phyloP scores from a whole-genome alignment of 2,888 invertebrate species.

The Dryobota labecula region DNA sequence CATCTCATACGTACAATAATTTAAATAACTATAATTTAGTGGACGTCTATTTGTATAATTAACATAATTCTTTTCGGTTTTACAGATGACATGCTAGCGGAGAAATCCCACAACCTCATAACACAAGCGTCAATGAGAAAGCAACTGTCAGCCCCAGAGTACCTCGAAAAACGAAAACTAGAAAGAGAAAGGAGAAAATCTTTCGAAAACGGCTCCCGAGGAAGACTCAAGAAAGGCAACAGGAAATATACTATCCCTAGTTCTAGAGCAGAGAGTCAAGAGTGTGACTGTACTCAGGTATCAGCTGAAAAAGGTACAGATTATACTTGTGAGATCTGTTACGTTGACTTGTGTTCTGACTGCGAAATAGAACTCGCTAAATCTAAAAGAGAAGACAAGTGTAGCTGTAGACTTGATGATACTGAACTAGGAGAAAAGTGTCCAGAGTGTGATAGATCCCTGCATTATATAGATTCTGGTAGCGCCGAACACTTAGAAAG shows the following conservation, averaged over 20 bases:
- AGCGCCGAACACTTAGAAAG: slow-evolving; percentile 84
- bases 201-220: slow-evolving; percentile 90
- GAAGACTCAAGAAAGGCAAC: slow-evolving; percentile 91
- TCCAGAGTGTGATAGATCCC: slow-evolving; percentile 83
- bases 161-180: slow-evolving; percentile 95
- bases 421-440: slow-evolving; percentile 81
- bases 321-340: slow-evolving; percentile 86
- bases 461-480: slow-evolving; percentile 86
- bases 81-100: slow-evolving; percentile 91
- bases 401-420: slow-evolving; percentile 76
- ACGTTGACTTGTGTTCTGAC: slow-evolving; percentile 85
- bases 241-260: slow-evolving; percentile 82
- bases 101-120: slow-evolving; percentile 90
- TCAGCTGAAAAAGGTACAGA: slow-evolving; percentile 85
- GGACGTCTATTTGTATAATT: neutral
- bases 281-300: slow-evolving; percentile 83
- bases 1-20: neutral
- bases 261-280: slow-evolving; percentile 76
- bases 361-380: slow-evolving; percentile 83
- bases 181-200: slow-evolving; percentile 93
- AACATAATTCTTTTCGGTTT: slow-evolving; percentile 48
- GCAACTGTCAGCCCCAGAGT: slow-evolving; percentile 96
- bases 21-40: neutral
- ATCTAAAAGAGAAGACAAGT: slow-evolving; percentile 78
- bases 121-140: slow-evolving; percentile 92